These are phyloP conservation scores for Urocitellus parryii DNA, from an alignment of 2,113 vertebrate species.

Conservation along the genomic window DNA sequence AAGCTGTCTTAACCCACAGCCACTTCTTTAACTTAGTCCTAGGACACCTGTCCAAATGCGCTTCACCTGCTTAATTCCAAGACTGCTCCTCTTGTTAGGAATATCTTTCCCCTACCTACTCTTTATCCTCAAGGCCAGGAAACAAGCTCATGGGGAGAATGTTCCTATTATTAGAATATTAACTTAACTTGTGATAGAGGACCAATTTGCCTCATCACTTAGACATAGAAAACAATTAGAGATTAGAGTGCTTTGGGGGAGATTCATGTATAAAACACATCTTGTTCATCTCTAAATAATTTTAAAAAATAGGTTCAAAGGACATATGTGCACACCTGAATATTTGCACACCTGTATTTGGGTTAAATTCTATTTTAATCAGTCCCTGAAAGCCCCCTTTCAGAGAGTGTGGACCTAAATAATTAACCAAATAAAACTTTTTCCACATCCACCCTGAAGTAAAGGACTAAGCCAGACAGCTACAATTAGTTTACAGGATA, in stretches of 20 bases:
- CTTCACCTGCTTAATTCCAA: neutral
- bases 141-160: neutral
- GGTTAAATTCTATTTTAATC: constrained; percentile 40
- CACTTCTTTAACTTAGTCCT: neutral
- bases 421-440: constrained; percentile 31
- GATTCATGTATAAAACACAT: neutral
- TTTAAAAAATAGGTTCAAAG: neutral
- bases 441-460: neutral
- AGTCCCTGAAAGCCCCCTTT: constrained; percentile 1
- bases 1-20: neutral
- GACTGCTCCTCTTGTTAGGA: neutral
- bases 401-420: neutral
- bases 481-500: neutral
- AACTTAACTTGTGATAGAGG: neutral
- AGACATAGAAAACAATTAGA: neutral
- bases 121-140: neutral
- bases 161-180: neutral
- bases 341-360: constrained; percentile 36
- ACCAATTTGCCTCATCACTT: neutral
- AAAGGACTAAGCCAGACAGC: constrained; percentile 17
- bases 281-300: neutral
- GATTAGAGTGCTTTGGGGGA: neutral
- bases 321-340: neutral
- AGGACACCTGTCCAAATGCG: neutral
- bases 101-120: neutral